Evolutionary conservation across 2,797 vertebrate species (phyloP).

Genomic region (Hippoglossus hippoglossus): DNA sequence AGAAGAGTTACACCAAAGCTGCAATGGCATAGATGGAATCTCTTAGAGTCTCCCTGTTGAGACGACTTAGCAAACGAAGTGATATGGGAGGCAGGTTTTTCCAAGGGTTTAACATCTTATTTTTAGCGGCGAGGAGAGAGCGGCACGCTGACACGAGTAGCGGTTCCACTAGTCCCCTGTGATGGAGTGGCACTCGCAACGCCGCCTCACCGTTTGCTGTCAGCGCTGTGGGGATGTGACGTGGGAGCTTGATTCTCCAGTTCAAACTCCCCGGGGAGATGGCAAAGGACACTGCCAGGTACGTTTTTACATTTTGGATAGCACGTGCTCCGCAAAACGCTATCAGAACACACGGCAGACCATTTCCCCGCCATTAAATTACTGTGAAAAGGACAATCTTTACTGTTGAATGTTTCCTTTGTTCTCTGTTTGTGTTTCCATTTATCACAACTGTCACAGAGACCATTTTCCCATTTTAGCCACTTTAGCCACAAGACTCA

Average conservation of each 20-base stretch:
- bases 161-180: conserved; percentile 59
- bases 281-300: conserved; percentile 56
- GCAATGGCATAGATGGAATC: conserved; percentile 58
- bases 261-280: conserved; percentile 55
- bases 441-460: conserved; percentile 37
- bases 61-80: conserved; percentile 64
- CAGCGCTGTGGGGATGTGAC: conserved; percentile 70
- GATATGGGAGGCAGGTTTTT: conserved; percentile 55
- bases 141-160: conserved; percentile 60
- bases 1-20: conserved; percentile 52
- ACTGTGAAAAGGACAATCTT: conserved; percentile 61
- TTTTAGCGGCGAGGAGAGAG: conserved; percentile 70
- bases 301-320: conserved; percentile 50
- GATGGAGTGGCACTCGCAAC: conserved; percentile 65
- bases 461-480: conserved; percentile 2
- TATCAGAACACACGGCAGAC: conserved; percentile 55
- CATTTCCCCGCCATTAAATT: conserved; percentile 54
- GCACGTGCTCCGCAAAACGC: conserved; percentile 35
- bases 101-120: conserved; percentile 76
- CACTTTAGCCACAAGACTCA: conserved; percentile 11
- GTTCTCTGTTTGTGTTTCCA: conserved; percentile 49
- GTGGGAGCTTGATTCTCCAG: conserved; percentile 58
- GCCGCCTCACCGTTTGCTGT: conserved; percentile 69
- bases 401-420: conserved; percentile 46
- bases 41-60: conserved; percentile 59